These are phyloP conservation scores for Lypha dubia DNA, from an alignment of 2,888 invertebrate genomes.

Conservation along the genomic window DNA sequence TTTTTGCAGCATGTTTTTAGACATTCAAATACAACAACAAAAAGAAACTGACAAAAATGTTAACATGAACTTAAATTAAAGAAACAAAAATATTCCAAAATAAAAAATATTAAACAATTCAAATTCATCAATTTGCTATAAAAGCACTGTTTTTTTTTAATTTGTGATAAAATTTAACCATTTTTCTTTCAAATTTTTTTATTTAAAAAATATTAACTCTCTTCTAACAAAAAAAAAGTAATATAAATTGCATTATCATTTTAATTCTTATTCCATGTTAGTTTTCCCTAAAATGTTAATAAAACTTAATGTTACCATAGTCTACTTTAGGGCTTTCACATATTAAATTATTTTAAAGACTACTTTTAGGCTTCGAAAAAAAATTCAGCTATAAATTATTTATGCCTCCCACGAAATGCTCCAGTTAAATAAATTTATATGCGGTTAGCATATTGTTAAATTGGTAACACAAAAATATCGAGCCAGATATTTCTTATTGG, in stretches of 20 bases:
- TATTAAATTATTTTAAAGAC: neutral
- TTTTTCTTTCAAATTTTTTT: too few relatives aligned
- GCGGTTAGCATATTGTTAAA: slow-evolving; percentile 66
- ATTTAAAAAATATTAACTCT: too few relatives aligned
- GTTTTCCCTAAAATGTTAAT: too few relatives aligned
- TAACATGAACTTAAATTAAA: slow-evolving; percentile 56
- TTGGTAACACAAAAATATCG: slow-evolving; percentile 49
- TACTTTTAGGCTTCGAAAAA: slow-evolving; percentile 25
- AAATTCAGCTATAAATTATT: slow-evolving; percentile 20
- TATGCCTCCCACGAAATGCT: slow-evolving; percentile 10
- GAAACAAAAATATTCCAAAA: neutral
- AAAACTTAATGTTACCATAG: neutral
- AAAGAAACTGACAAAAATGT: slow-evolving; percentile 7
- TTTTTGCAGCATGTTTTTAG: slow-evolving; percentile 41
- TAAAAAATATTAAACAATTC: neutral
- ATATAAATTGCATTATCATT: too few relatives aligned
- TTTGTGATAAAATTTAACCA: too few relatives aligned
- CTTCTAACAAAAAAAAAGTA: too few relatives aligned
- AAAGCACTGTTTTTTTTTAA: neutral
- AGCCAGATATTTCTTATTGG: slow-evolving; percentile 37
- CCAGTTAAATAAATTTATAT: slow-evolving; percentile 50
- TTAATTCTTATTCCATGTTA: too few relatives aligned
- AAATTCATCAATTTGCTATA: neutral
- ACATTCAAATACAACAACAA: too few relatives aligned
- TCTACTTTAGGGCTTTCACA: neutral